Base-by-base conservation (phyloP, 2,113 vertebrate genomes). In the Stercorarius parasiticus region DNA sequence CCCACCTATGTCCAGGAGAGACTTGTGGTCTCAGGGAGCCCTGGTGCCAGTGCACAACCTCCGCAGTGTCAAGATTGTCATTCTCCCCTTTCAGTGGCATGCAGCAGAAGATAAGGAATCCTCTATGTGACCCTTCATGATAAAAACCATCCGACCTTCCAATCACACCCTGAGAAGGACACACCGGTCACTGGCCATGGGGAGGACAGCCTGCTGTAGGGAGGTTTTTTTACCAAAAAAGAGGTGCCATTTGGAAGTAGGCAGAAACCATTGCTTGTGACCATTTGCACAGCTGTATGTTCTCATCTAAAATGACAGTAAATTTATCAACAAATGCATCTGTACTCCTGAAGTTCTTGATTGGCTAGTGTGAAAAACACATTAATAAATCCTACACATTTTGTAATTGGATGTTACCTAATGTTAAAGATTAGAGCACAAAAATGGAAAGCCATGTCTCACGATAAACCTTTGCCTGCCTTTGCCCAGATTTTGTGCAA, bases 11-110 rank as follows among this genome's bases (percentile, higher is more conserved):
- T 82, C 11, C 66, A 62, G 65, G 23, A 70, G 6, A 6, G 13
- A 7, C 2, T 19, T 50, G 8, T 29, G 22, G 2, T 34, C 18
- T 65, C 69, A 62, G 45, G 10, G 45, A 73, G 47, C 21, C 45
- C 9, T 17, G 16, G 22, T 64, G 32, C 29, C 59, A 9, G 11
- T 65, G 38, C 58, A 43, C 18, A 58, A 2, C 42, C 42, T 42
- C 45, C 38, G 27, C 3, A 0, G 8, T 32, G 38, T 53, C 2
- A 5, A 62, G 62, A 38, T 8, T 2, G 3, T 49, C 10, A 13
- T n/a, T 64, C 0, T 0, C 38, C 18, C 47, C 18, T 76, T 64
- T 58, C 76, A 36, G 36, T 70, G 69, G 7, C 27, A 19, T 26
- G 52, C 67, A 76, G 56, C 8, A 80, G 66, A 61, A 56, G 42